phyloP scores from a whole-genome alignment of 2,888 invertebrate species.

The Ditula angustiorana region DNA sequence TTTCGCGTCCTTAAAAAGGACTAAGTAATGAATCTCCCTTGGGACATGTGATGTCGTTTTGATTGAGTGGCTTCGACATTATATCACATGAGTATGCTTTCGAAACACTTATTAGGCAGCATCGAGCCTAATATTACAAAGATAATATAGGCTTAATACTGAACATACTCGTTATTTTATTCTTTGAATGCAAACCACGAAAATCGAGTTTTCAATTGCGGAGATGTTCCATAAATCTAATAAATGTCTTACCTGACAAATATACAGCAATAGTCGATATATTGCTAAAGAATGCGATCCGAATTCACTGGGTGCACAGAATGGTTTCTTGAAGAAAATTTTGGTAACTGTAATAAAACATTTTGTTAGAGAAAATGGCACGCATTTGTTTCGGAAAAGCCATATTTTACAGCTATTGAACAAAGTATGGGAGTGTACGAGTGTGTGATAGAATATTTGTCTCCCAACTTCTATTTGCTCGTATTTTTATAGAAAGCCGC shows the following conservation, averaged over 20 bases:
- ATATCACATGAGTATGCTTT: not conserved
- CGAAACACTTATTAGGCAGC: too few species aligned
- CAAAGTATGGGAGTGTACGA: not conserved
- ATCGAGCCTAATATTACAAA: too few species aligned
- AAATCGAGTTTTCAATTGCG: not conserved
- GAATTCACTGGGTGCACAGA: slow-evolving; percentile 85
- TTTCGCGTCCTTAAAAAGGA: slow-evolving; percentile 7
- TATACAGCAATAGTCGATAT: slow-evolving; percentile 84
- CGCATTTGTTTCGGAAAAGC: not conserved
- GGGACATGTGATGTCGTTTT: slow-evolving; percentile 6
- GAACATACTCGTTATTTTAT: not conserved
- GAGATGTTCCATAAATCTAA: not conserved
- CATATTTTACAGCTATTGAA: not conserved
- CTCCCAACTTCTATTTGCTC: not conserved
- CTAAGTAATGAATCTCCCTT: slow-evolving; percentile 16
- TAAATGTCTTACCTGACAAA: slow-evolving; percentile 73
- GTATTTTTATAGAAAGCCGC: not conserved
- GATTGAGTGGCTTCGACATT: slow-evolving; percentile 7
- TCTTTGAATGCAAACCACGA: not conserved
- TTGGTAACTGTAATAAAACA: slow-evolving; percentile 67
- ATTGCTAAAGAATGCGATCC: slow-evolving; percentile 83
- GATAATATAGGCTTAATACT: not conserved
- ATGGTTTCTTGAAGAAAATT: slow-evolving; percentile 81
- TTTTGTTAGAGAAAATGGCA: not conserved
- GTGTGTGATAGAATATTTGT: not conserved